Base-by-base conservation (phyloP, 2,888 invertebrate species). In the Dione juno region DNA sequence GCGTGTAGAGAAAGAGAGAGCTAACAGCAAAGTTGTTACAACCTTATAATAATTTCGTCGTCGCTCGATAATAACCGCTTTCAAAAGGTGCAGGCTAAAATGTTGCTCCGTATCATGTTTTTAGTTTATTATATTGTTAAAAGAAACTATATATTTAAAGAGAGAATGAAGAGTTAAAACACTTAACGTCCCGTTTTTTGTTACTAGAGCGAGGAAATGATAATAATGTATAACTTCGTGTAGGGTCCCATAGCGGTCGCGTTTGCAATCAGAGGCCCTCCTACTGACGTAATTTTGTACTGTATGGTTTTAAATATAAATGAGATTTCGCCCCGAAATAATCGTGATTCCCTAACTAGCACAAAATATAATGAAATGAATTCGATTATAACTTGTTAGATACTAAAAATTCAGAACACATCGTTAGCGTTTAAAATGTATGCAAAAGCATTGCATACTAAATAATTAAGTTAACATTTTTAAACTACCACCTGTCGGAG, bases 381-480 rank as follows among this genome's bases (percentile, higher is more conserved):
- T 48, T 48, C 48, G 48, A 48, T 48, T 48, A 16, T 16, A 48
- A 16, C 16, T 9, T 16, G 48, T 48, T 48, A 57, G 16, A 16
- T 16, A 1, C 37, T 57, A 37, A 57, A 57, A 57, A 57, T 37
- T 37, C 57, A 57, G 7, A 57, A 57, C 37, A 57, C 57, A 16
- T 57, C 37, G 57, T 57, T 57, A 40, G 57, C 37, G 37, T 57
- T 57, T 57, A 40, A 57, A 37, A 37, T 37, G 37, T 57, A 57
- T 37, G 57, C 57, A 57, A 57, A 40, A 57, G 37, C 57, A 57
- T 37, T 16, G 57, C 57, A 37, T 37, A 57, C 57, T 40, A 57
- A 57, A 57, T 57, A 57, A 57, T 37, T 37, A 57, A 57, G 57
- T 57, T 57, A 57, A 10, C 57, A 37, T 57, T 57, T 57, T 57